phyloP scores from a whole-genome alignment of 2,797 vertebrate species.

The Artibeus lituratus region DNA sequence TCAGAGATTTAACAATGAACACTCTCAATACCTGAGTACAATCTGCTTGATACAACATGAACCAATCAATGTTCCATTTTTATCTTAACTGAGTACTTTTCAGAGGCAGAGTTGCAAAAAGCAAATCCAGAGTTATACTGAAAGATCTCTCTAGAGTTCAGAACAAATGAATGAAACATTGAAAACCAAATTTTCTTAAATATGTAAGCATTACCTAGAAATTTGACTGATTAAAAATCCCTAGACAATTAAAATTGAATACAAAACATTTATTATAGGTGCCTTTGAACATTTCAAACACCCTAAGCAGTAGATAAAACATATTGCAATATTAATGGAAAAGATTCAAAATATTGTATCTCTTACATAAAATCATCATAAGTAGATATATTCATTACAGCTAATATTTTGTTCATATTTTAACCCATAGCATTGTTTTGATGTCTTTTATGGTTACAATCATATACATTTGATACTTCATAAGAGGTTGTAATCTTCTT shows the following conservation, averaged over 20 bases:
- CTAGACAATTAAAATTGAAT: not conserved
- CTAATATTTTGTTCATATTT: not conserved
- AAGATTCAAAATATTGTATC: not conserved
- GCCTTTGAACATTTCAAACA: not conserved
- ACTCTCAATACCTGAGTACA: not conserved
- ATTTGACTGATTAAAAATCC: not conserved
- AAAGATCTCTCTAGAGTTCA: not conserved
- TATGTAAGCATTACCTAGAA: not conserved
- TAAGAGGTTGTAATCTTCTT: not conserved
- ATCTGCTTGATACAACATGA: not conserved
- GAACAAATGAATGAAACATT: not conserved
- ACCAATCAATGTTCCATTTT: not conserved
- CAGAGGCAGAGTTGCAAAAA: not conserved
- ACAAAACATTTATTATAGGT: not conserved
- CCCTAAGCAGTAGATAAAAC: not conserved
- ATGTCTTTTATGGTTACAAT: not conserved
- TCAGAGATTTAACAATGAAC: not conserved
- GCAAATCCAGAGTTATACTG: not conserved
- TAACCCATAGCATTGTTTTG: not conserved
- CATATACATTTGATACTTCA: not conserved
- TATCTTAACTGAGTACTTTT: not conserved
- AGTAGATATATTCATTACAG: not conserved
- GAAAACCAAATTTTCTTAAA: not conserved
- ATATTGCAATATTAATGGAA: not conserved
- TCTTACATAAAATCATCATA: not conserved